Conservation (phyloP, 2,797 vertebrate species). For the Austrolebias charrua region DNA sequence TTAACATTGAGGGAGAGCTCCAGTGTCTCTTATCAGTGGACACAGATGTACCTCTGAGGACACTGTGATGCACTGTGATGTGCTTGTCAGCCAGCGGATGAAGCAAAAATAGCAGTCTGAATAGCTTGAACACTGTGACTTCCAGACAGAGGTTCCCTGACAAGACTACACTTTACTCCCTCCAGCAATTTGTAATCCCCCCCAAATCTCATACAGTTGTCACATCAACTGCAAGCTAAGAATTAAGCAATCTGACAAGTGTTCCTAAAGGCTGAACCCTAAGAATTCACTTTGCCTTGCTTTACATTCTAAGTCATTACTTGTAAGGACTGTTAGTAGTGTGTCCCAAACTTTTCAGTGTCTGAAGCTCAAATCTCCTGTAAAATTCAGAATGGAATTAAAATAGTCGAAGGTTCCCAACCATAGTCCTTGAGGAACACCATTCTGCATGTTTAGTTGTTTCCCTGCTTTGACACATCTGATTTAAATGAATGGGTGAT, state of each 20-base stretch:
- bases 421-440: no score
- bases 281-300: conserved; percentile 1
- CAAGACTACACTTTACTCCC: conserved; percentile 25
- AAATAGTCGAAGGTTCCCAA: no score
- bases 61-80: conserved; percentile 36
- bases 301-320: conserved; percentile 29
- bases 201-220: conserved; percentile 29
- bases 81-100: conserved; percentile 32
- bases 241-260: conserved; percentile 24
- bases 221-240: conserved; percentile 22
- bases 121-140: conserved; percentile 34
- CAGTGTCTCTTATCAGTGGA: conserved; percentile 55
- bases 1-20: conserved; percentile 55
- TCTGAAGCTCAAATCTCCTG: neutral
- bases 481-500: no score
- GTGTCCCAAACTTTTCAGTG: neutral
- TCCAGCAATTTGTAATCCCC: conserved; percentile 46
- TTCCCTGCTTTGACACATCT: no score
- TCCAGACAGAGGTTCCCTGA: conserved; percentile 34
- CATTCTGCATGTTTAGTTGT: no score
- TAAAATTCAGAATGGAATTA: neutral
- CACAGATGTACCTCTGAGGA: conserved; percentile 60
- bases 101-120: conserved; percentile 20
- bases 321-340: conserved; percentile 10
- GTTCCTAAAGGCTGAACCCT: conserved; percentile 11